Conservation (phyloP, 2,797 vertebrate species). For the Triplophysa yarkandensis region DNA sequence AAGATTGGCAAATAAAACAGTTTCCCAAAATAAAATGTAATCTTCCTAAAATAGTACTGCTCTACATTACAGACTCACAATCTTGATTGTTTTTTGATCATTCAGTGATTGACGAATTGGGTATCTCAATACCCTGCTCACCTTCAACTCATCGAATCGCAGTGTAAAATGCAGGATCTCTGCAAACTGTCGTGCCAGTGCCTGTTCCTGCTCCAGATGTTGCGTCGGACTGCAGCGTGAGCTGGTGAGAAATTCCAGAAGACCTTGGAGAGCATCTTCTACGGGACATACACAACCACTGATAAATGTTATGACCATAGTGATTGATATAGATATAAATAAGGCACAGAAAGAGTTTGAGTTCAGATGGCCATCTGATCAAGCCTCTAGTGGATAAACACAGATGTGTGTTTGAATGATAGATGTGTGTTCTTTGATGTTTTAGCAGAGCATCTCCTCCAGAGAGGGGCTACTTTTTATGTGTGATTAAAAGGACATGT, state of each 20-base stretch:
- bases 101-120: too few relatives aligned
- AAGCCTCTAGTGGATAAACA: conserved; percentile 36
- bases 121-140: too few relatives aligned
- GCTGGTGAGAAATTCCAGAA: conserved; percentile 87
- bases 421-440: conserved; percentile 32
- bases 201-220: conserved; percentile 98
- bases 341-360: not conserved
- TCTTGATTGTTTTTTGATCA: too few relatives aligned
- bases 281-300: conserved; percentile 11
- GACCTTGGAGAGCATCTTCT: conserved; percentile 87
- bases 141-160: conserved; percentile 97
- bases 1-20: too few relatives aligned
- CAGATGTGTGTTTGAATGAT: conserved; percentile 38
- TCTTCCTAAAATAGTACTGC: too few relatives aligned
- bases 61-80: too few relatives aligned
- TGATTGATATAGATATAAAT: not conserved
- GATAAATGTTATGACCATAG: not conserved
- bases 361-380: conserved; percentile 12
- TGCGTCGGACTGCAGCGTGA: conserved; percentile 87
- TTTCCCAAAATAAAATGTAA: too few relatives aligned
- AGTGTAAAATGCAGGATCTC: conserved; percentile 98
- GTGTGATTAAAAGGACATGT: conserved; percentile 51
- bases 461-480: conserved; percentile 47
- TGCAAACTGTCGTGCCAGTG: conserved; percentile 96
- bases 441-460: conserved; percentile 29